Conservation (phyloP, 2,113 vertebrate genomes). For the Typhlomys cinereus region DNA sequence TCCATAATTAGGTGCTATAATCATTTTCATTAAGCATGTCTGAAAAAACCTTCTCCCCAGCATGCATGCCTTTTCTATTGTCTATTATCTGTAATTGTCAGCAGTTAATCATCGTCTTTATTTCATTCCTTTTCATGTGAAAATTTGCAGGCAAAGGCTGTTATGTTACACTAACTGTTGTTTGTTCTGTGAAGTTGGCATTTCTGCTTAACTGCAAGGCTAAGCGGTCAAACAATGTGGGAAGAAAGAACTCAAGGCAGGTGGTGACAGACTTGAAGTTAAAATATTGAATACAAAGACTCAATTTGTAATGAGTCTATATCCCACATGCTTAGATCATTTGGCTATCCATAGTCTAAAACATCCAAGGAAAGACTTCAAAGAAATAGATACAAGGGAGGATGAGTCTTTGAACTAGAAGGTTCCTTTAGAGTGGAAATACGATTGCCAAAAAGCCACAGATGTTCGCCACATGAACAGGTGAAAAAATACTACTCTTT, state of each 20-base stretch:
- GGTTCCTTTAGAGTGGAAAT: slow-evolving; percentile 69
- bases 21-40: slow-evolving; percentile 19
- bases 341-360: slow-evolving; percentile 66
- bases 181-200: not conserved
- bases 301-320: slow-evolving; percentile 67
- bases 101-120: slow-evolving; percentile 25
- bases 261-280: slow-evolving; percentile 50
- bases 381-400: slow-evolving; percentile 68
- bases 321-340: slow-evolving; percentile 67
- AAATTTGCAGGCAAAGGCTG: not conserved
- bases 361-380: slow-evolving; percentile 71
- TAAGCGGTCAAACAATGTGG: slow-evolving; percentile 15
- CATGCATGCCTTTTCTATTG: not conserved
- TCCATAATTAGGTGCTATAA: slow-evolving; percentile 4
- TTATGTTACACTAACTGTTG: not conserved
- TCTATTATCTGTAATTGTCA: slow-evolving; percentile 7
- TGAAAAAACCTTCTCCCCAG: not conserved
- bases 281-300: slow-evolving; percentile 58
- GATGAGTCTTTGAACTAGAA: slow-evolving; percentile 72
- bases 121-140: slow-evolving; percentile 17
- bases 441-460: slow-evolving; percentile 72
- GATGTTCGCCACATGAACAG: slow-evolving; percentile 78
- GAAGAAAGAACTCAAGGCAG: slow-evolving; percentile 37
- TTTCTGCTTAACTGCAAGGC: slow-evolving; percentile 30
- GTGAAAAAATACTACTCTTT: slow-evolving; percentile 76